These are phyloP conservation scores for Anoplolepis gracilipes DNA, from an alignment of 1,140 invertebrate species.

Conservation along the genomic window DNA sequence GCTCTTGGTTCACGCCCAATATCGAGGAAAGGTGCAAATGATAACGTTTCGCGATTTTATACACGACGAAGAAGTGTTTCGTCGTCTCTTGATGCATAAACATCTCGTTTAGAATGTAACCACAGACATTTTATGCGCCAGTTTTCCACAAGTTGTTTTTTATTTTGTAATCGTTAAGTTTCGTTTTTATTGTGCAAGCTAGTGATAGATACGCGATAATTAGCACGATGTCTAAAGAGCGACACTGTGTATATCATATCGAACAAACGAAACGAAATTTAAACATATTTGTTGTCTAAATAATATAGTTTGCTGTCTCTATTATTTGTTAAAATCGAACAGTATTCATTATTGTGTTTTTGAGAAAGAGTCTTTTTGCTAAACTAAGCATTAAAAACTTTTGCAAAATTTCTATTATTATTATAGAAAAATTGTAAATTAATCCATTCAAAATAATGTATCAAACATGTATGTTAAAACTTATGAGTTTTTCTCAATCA, in stretches of 20 bases:
- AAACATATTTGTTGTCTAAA: not conserved
- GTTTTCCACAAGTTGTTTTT: not conserved
- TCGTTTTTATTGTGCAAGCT: not conserved
- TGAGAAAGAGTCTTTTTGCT: no score
- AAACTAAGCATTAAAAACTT: no score
- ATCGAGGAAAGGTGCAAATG: no score
- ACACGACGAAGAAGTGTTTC: not conserved
- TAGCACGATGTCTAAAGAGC: not conserved
- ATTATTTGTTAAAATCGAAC: not conserved
- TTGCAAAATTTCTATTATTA: no score
- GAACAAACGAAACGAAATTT: not conserved
- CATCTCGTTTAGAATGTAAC: conserved; percentile 4
- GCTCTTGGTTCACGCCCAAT: conserved; percentile 7
- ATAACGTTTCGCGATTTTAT: conserved; percentile 22
- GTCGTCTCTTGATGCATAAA: conserved; percentile 12
- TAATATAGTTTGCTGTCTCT: not conserved
- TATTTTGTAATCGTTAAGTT: not conserved
- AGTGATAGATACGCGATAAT: not conserved
- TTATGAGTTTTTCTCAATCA: no score
- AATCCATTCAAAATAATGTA: no score
- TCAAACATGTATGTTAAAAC: no score
- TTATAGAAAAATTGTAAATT: no score
- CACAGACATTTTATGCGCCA: not conserved
- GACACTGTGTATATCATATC: not conserved
- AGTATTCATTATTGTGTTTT: no score